Evolutionary conservation across 2,888 invertebrate species (phyloP).

Genomic region (Trachelus stipa): DNA sequence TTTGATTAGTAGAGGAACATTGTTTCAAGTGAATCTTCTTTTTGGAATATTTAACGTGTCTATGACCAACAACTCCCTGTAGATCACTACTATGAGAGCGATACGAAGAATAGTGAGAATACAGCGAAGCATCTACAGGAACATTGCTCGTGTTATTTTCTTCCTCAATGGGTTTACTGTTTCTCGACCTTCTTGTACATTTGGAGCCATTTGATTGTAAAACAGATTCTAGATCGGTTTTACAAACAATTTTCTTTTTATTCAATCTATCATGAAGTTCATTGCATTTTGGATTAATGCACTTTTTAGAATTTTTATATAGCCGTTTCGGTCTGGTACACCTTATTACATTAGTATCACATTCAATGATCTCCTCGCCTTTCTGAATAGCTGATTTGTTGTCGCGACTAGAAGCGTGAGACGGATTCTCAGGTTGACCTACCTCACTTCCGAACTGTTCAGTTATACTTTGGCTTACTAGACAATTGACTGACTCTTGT

Average conservation of each 20-base stretch:
- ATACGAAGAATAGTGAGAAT: constrained; percentile 29
- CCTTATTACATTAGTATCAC: background rate
- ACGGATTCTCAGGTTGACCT: background rate
- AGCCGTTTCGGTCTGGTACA: background rate
- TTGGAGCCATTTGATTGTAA: constrained; percentile 13
- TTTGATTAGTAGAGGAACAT: constrained; percentile 27
- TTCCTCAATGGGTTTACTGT: background rate
- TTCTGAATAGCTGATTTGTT: background rate
- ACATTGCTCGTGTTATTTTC: background rate
- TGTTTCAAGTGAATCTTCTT: constrained; percentile 20
- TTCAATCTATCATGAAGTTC: constrained; percentile 2
- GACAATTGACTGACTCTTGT: background rate
- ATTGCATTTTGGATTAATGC: background rate
- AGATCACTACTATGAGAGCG: constrained; percentile 24
- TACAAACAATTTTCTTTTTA: background rate
- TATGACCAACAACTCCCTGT: constrained; percentile 22
- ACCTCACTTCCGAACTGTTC: background rate
- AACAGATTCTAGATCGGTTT: constrained; percentile 11
- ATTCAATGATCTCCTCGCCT: background rate
- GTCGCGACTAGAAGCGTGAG: background rate
- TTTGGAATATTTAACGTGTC: constrained; percentile 25
- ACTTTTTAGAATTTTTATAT: too few species aligned
- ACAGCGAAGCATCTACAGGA: background rate
- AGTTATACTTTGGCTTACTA: background rate
- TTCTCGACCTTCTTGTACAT: constrained; percentile 1